Evolutionary conservation across 2,797 vertebrate species (phyloP), one percentile per base, ranked within the genome.

Genomic region (Discoglossus pictus): DNA sequence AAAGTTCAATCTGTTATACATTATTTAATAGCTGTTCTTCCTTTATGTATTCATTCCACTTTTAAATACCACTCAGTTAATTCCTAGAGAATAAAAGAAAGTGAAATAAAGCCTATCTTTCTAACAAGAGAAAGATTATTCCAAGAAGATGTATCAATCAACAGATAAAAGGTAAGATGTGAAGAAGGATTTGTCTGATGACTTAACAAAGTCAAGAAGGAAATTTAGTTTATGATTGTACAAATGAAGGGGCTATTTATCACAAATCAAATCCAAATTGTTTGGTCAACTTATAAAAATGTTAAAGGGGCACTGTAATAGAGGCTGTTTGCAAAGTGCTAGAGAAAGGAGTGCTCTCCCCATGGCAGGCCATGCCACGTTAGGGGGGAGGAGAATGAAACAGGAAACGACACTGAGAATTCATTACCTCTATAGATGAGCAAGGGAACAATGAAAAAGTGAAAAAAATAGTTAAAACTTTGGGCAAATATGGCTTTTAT

Each of bases 101-200:
- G 31, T 4, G 27, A 31, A 31, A 31, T 31, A 20, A 4, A 35
- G 31, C 2, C 51, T 52, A 35, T 35, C 4, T 31, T 31, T 31
- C 27, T 54, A 20, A 38, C 12, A 36, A 18, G 38, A 54, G 20
- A 21, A 21, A 54, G 17, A 7, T 20, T 12, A 54, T 36, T 54
- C 18, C 18, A 13, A 13, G 17, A 38, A 20, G 9, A 54, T 5
- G 31, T 54, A 36, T 54, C 17, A n/a, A 38, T 54, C 20, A 54
- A n/a, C 16, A 54, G 11, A 20, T 34, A 20, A 36, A 20, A 15
- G 17, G 4, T 3, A 36, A 31, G 27, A 31, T 8, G 27, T 4
- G 8, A 31, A 8, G 8, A 31, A 8, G 27, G 8, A 31, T 31
- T 8, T 31, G 4, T 2, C 15, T 54, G 6, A 1, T 54, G 18